Percentiles rank a stretch among this genome's conserved stretches.
These are phyloP conservation scores for Amblyjoppa proteus DNA, from an alignment of 2,888 invertebrate genomes.

Conservation along the genomic window DNA sequence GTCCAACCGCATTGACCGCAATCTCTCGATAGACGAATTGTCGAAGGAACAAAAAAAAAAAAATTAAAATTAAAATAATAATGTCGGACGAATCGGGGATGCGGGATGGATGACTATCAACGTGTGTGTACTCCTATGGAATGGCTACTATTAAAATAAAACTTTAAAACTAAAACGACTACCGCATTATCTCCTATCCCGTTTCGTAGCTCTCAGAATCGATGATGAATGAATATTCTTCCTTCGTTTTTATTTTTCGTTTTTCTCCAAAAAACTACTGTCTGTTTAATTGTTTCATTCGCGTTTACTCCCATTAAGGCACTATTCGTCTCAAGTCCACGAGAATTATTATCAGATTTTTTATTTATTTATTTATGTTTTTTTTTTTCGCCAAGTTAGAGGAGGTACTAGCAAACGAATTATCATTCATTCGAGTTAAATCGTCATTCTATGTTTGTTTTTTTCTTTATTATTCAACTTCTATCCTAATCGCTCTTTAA, in stretches of 20 bases:
- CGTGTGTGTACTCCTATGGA: constrained; percentile 78
- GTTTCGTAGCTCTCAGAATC: constrained; percentile 43
- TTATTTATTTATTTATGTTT: constrained; percentile 28
- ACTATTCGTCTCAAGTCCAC: constrained; percentile 69
- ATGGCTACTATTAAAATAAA: constrained; percentile 80
- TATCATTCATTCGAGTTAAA: constrained; percentile 65
- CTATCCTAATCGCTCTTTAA: constrained; percentile 22
- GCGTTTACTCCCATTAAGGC: constrained; percentile 66
- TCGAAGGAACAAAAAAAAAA: constrained; percentile 3
- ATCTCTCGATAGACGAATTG: constrained; percentile 34
- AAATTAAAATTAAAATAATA: constrained; percentile 22
- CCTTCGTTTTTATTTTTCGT: constrained; percentile 37
- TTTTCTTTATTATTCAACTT: constrained; percentile 53
- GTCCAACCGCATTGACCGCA: constrained; percentile 54
- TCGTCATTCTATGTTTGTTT: constrained; percentile 65
- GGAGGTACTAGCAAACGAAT: constrained; percentile 49
- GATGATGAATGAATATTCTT: constrained; percentile 19
- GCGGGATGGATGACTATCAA: constrained; percentile 80
- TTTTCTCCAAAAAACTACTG: constrained; percentile 31
- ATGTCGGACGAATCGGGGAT: constrained; percentile 68
- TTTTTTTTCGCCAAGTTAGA: constrained; percentile 33
- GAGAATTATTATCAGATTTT: constrained; percentile 58
- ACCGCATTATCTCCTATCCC: constrained; percentile 41
- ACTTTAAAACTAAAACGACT: constrained; percentile 69
- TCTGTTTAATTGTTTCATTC: constrained; percentile 32